Conservation (phyloP, 1,140 invertebrate species). For the Dryas iulia region DNA sequence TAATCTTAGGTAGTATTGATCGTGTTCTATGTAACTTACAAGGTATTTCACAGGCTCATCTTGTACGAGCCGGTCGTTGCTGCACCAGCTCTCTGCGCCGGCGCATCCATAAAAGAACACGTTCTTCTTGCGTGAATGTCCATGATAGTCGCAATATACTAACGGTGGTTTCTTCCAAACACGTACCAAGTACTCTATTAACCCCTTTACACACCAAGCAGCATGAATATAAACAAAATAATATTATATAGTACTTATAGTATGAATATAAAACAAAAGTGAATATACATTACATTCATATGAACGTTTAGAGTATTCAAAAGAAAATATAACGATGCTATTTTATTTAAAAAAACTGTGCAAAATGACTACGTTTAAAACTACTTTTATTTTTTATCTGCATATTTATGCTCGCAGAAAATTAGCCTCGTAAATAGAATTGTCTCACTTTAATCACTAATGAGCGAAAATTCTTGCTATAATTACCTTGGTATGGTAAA, state of each 20-base stretch:
- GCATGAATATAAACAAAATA: not conserved
- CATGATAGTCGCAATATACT: conserved; percentile 94
- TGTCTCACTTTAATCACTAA: conserved; percentile 36
- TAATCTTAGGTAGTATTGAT: not conserved
- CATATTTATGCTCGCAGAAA: conserved; percentile 24
- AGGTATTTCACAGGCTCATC: conserved; percentile 83
- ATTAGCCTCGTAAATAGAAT: conserved; percentile 36
- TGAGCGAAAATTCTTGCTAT: conserved; percentile 35
- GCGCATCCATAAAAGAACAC: conserved; percentile 95
- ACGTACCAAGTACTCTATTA: conserved; percentile 84
- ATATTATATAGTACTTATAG: not conserved
- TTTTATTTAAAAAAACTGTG: not conserved
- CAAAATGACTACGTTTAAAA: not conserved
- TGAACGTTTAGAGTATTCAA: not conserved
- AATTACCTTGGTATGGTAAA: conserved; percentile 90
- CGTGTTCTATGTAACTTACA: conserved; percentile 65
- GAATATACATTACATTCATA: not conserved
- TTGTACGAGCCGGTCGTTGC: conserved; percentile 78
- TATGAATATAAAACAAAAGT: not conserved
- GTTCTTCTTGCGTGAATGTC: conserved; percentile 93
- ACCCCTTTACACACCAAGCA: conserved; percentile 62
- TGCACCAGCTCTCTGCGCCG: conserved; percentile 83
- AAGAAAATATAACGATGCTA: not conserved
- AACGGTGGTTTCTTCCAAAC: conserved; percentile 83
- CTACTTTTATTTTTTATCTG: conserved; percentile 22